Evolutionary conservation across 2,797 vertebrate genomes (phyloP).

Genomic region (Jordanella pulchra): DNA sequence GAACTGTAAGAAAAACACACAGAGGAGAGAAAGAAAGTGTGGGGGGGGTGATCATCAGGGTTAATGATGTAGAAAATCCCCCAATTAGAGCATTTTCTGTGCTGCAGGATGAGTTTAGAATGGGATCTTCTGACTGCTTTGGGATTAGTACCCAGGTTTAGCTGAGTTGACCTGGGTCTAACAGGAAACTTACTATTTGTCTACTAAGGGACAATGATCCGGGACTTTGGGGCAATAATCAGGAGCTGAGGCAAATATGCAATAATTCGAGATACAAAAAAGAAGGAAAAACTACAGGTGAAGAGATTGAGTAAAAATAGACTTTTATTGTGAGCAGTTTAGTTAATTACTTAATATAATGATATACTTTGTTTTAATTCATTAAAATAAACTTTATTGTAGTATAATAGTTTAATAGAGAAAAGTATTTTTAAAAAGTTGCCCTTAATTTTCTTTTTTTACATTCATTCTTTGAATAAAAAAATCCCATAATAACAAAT

Average conservation of each 20-base stretch:
- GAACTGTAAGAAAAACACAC: constrained; percentile 36
- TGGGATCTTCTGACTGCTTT: constrained; percentile 76
- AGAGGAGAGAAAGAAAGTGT: constrained; percentile 26
- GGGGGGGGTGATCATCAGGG: constrained; percentile 72
- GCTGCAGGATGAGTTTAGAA: constrained; percentile 84
- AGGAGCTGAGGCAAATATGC: constrained; percentile 75
- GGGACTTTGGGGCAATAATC: constrained; percentile 58
- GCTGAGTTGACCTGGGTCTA: constrained; percentile 58
- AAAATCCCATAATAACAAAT: not conserved
- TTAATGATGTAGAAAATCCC: constrained; percentile 87
- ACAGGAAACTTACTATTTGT: constrained; percentile 72
- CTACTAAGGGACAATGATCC: constrained; percentile 69
- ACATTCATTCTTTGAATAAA: not conserved
- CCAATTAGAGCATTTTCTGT: constrained; percentile 86
- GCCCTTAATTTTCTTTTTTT: not conserved
- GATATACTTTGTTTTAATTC: not conserved
- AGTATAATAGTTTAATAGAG: not conserved
- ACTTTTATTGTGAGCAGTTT: not conserved
- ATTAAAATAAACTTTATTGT: not conserved
- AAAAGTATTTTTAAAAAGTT: not conserved
- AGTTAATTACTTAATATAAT: not conserved
- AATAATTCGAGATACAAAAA: constrained; percentile 67
- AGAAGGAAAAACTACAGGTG: constrained; percentile 70
- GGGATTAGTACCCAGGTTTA: constrained; percentile 75
- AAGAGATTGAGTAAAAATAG: constrained; percentile 34